Base-by-base conservation (phyloP, 2,797 vertebrate genomes). In the Urosaurus nigricauda region DNA sequence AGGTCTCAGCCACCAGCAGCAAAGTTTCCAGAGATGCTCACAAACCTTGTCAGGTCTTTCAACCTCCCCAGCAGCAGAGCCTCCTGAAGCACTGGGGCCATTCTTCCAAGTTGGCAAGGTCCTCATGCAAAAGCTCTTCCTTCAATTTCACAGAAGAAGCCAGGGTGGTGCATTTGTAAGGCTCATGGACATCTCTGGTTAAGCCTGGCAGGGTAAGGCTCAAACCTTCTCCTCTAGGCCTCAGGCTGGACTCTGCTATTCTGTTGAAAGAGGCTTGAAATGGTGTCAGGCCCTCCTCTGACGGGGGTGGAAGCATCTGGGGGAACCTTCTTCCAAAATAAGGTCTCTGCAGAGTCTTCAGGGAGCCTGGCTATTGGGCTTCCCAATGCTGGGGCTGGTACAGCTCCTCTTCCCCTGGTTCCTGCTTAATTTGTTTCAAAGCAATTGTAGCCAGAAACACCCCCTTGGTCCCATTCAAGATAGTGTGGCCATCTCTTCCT, bases 1-100 rank as follows among this genome's bases (percentile, higher is more conserved):
- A 19, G 83, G 83, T 24, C 74, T 56, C 70, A 84, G 83, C 83
- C 83, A 84, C 26, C 40, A 53, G 29, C 35, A 51, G 19, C 83
- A 84, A 73, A 84, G 51, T 51, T 84, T 51, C 24, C 37, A 51
- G 51, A 84, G 71, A 2, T 53, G 83, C 47, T 12, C 26, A n/a
- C 83, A 84, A 16, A 74, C 83, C 2, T 84, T 51, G 26, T 70
- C 19, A 1, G 83, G 83, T 24, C 83, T 47, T 58, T 84, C 83
- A 0, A 70, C 70, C 35, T 84, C 83, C 71, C 71, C n/a, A 24
- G 70, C 56, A 84, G 26, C 70, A 58, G 35, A 84, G 74, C 24
- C 53, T 19, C n/a, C 83, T 73, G 83, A 84, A 84, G 5, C 83
- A 51, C 14, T 73, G 53, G n/a, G 53, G 40, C 21, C 35, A n/a